phyloP scores from a whole-genome alignment of 2,888 invertebrate species.

The Limenitis arthemis region DNA sequence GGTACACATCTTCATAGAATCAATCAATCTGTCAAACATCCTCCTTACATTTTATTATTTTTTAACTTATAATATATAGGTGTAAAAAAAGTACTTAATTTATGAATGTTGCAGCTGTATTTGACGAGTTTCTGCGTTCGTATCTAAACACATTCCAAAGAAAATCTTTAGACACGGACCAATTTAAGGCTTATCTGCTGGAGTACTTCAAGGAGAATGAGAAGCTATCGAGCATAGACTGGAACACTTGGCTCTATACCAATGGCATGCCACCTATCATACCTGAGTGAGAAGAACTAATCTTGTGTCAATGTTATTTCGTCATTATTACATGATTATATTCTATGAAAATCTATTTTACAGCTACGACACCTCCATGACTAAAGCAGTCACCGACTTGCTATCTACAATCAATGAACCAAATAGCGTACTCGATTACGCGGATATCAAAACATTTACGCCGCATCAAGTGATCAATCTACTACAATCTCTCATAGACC shows the following conservation, averaged over 20 bases:
- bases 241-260: conserved; percentile 86
- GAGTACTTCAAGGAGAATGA: conserved; percentile 76
- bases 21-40: too few relatives aligned
- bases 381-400: conserved; percentile 71
- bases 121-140: conserved; percentile 87
- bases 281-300: conserved; percentile 74
- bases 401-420: conserved; percentile 49
- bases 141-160: conserved; percentile 87
- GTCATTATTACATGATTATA: background rate
- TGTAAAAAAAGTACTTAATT: background rate
- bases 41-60: too few relatives aligned
- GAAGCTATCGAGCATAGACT: conserved; percentile 78
- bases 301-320: too few relatives aligned
- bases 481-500: conserved; percentile 74
- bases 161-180: conserved; percentile 86
- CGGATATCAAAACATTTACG: conserved; percentile 69
- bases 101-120: conserved; percentile 50
- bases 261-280: conserved; percentile 93
- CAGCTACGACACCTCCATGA: conserved; percentile 77
- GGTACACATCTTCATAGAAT: too few relatives aligned
- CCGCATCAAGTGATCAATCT: conserved; percentile 77
- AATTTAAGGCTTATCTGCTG: conserved; percentile 83
- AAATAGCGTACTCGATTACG: conserved; percentile 51
- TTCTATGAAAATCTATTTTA: conserved; percentile 17
- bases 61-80: background rate